These are phyloP conservation scores for Chrysomela aeneicollis DNA, from an alignment of 2,888 invertebrate species.

Conservation along the genomic window DNA sequence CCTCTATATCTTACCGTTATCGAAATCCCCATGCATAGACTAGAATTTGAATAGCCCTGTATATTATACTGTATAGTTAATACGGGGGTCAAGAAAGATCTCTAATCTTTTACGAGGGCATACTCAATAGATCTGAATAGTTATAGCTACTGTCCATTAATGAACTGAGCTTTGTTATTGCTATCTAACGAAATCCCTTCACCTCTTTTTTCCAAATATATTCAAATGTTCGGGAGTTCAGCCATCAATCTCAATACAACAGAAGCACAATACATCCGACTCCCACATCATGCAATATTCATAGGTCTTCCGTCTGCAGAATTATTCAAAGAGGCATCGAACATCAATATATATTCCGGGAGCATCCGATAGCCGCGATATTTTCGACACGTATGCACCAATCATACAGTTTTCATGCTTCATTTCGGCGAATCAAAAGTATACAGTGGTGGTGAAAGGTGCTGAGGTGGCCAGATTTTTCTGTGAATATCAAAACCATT, in stretches of 20 bases:
- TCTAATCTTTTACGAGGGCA: too few relatives aligned
- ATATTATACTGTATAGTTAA: too few relatives aligned
- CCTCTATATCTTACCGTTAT: too few relatives aligned
- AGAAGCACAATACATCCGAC: slow-evolving; percentile 32
- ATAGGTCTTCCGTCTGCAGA: slow-evolving; percentile 30
- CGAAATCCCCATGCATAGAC: too few relatives aligned
- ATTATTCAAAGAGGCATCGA: slow-evolving; percentile 36
- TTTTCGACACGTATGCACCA: slow-evolving; percentile 37
- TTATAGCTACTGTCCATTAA: too few relatives aligned
- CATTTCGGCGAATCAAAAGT: slow-evolving; percentile 16
- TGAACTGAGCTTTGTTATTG: too few relatives aligned
- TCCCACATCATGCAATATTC: slow-evolving; percentile 37
- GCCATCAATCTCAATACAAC: slow-evolving; percentile 37
- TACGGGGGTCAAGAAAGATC: too few relatives aligned
- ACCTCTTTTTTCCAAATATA: not conserved
- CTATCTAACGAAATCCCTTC: too few relatives aligned
- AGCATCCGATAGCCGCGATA: slow-evolving; percentile 33
- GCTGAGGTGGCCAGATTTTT: not conserved
- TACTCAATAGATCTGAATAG: too few relatives aligned
- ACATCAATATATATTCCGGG: slow-evolving; percentile 38
- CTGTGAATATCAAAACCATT: too few relatives aligned
- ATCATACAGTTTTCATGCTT: slow-evolving; percentile 38
- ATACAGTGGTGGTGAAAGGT: not conserved
- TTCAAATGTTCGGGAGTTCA: slow-evolving; percentile 25
- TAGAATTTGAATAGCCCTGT: too few relatives aligned